Evolutionary conservation across 2,113 vertebrate genomes (phyloP).

Genomic region (Trogon melanurus): DNA sequence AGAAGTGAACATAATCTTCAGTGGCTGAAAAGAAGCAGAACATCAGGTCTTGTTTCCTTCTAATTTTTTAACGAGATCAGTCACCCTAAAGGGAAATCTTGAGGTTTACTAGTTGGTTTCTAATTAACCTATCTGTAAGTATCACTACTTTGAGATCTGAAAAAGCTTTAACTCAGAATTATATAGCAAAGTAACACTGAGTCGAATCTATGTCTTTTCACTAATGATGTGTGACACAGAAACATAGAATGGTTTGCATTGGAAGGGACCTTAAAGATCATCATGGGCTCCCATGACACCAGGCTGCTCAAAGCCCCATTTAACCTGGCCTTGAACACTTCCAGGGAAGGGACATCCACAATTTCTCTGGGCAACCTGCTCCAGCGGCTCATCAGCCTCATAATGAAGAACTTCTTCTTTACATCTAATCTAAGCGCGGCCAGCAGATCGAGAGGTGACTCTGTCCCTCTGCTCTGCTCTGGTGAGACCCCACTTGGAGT

Average conservation of each 20-base stretch:
- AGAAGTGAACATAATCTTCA: background rate
- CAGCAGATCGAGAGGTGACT: too few species aligned
- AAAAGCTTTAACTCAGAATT: background rate
- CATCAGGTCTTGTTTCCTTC: background rate
- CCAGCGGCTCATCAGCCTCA: too few species aligned
- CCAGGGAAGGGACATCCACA: too few species aligned
- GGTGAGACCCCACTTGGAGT: too few species aligned
- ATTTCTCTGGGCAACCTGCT: too few species aligned
- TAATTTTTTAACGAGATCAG: background rate
- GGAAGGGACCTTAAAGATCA: background rate
- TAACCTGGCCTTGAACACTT: too few species aligned
- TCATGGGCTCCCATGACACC: background rate
- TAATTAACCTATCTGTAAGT: background rate
- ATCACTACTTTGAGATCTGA: background rate
- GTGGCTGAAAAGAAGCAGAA: background rate
- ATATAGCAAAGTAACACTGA: background rate
- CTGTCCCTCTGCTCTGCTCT: too few species aligned
- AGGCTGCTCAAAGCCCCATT: too few species aligned
- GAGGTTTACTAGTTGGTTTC: background rate
- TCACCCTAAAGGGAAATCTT: fast-evolving
- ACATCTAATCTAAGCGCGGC: too few species aligned
- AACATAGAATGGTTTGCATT: too few species aligned
- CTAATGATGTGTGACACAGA: background rate
- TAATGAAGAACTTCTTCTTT: too few species aligned
- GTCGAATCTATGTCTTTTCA: background rate